Conservation (phyloP, 2,113 vertebrate genomes). For the Lasiurus cinereus region DNA sequence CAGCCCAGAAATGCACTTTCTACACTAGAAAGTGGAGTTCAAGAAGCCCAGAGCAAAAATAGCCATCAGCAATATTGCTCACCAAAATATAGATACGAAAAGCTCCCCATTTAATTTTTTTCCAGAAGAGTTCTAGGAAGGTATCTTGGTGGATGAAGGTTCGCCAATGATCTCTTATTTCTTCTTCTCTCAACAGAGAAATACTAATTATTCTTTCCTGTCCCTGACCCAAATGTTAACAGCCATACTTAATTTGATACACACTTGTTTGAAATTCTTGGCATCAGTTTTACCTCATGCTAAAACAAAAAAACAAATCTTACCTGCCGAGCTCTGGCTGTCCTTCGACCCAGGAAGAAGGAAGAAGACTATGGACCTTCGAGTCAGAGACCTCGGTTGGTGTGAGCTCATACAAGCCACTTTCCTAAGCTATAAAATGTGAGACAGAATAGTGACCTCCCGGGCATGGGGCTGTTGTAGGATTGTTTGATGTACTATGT, state of each 20-base stretch:
- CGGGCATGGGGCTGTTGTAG: background rate
- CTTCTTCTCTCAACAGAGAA: background rate
- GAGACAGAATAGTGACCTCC: background rate
- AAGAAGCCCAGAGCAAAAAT: constrained; percentile 42
- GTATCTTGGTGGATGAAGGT: background rate
- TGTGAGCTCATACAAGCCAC: background rate
- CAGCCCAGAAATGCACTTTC: constrained; percentile 76
- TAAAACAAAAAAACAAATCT: background rate
- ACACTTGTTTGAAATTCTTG: constrained; percentile 43
- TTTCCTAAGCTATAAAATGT: constrained; percentile 2
- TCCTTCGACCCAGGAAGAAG: background rate
- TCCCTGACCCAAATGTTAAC: constrained; percentile 62
- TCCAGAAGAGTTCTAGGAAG: constrained; percentile 1
- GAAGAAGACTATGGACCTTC: background rate
- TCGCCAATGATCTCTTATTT: background rate
- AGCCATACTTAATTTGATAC: background rate
- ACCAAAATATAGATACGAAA: constrained; percentile 61
- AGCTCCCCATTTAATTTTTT: background rate
- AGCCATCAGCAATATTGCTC: constrained; percentile 28
- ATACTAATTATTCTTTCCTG: constrained; percentile 32
- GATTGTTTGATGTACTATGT: background rate
- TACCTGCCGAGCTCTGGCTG: background rate
- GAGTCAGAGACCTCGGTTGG: background rate
- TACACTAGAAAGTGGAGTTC: constrained; percentile 58
- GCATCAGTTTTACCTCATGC: constrained; percentile 42